These are phyloP conservation scores for Polydrusus pterygomalis DNA, from an alignment of 2,888 invertebrate species.

Conservation along the genomic window DNA sequence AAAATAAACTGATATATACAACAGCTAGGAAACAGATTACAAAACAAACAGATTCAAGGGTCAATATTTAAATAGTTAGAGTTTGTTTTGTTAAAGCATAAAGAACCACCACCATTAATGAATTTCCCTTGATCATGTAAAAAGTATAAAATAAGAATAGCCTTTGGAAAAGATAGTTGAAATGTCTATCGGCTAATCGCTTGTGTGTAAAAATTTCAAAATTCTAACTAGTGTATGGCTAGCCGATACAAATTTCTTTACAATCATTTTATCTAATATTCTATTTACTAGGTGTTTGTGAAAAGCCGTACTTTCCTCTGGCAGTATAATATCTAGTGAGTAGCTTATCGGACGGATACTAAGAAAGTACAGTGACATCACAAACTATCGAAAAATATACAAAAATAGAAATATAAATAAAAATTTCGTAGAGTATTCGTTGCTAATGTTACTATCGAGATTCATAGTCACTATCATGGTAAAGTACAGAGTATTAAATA, in stretches of 20 bases:
- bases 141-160: slow-evolving; percentile 61
- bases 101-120: slow-evolving; percentile 67
- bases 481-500: slow-evolving; percentile 55
- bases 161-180: slow-evolving; percentile 71
- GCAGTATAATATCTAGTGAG: slow-evolving; percentile 63
- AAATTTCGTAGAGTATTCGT: slow-evolving; percentile 64
- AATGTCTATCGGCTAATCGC: slow-evolving; percentile 59
- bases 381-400: slow-evolving; percentile 49
- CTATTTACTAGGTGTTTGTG: slow-evolving; percentile 60
- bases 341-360: slow-evolving; percentile 65
- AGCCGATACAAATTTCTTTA: slow-evolving; percentile 60
- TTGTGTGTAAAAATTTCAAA: slow-evolving; percentile 27
- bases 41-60: slow-evolving; percentile 63
- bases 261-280: slow-evolving; percentile 57
- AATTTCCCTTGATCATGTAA: slow-evolving; percentile 67
- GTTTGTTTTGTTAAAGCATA: slow-evolving; percentile 60
- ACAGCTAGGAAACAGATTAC: slow-evolving; percentile 58
- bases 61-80: slow-evolving; percentile 60
- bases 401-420: slow-evolving; percentile 56
- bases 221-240: slow-evolving; percentile 46
- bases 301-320: slow-evolving; percentile 54
- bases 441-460: slow-evolving; percentile 55
- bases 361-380: slow-evolving; percentile 21
- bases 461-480: slow-evolving; percentile 52
- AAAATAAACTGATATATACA: slow-evolving; percentile 64